Percentiles rank a stretch among this genome's conserved stretches.
Evolutionary conservation across 2,888 invertebrate species (phyloP).

Genomic region (Andrena praecox): DNA sequence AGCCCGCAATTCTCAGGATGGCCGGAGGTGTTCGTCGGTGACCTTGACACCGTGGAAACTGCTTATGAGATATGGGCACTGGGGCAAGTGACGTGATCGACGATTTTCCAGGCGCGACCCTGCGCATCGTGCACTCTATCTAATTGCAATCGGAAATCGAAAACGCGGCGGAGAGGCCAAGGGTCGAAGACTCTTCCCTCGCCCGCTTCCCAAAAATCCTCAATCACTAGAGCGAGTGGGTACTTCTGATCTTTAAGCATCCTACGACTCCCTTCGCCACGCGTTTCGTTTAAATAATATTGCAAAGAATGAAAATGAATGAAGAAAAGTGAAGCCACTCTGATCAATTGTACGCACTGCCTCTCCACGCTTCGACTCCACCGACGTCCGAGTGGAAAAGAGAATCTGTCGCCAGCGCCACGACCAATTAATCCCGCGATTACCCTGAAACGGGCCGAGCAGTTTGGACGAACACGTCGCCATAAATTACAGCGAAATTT

Average conservation of each 20-base stretch:
- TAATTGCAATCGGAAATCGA: slow-evolving; percentile 64
- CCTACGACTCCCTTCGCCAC: background rate
- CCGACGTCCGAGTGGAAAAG: no score
- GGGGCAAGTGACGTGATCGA: slow-evolving; percentile 42
- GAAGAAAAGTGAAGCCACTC: no score
- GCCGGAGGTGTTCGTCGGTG: slow-evolving; percentile 22
- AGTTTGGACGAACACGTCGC: background rate
- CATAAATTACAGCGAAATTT: slow-evolving; percentile 10
- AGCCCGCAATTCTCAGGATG: background rate
- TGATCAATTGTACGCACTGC: no score
- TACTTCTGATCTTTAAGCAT: background rate
- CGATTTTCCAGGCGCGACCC: slow-evolving; percentile 55
- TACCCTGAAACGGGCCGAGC: background rate
- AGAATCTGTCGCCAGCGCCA: background rate
- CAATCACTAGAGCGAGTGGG: background rate
- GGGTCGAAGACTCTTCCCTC: background rate
- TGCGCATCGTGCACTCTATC: slow-evolving; percentile 61
- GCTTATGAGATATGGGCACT: slow-evolving; percentile 47
- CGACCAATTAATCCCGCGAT: slow-evolving; percentile 11
- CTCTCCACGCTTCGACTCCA: no score
- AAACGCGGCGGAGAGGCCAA: slow-evolving; percentile 5
- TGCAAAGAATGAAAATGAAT: no score
- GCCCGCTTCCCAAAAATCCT: background rate
- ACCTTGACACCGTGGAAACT: slow-evolving; percentile 57
- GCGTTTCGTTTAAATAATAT: no score